Evolutionary conservation across 2,888 invertebrate genomes (phyloP).

Genomic region (Lepidochrysops patricia): DNA sequence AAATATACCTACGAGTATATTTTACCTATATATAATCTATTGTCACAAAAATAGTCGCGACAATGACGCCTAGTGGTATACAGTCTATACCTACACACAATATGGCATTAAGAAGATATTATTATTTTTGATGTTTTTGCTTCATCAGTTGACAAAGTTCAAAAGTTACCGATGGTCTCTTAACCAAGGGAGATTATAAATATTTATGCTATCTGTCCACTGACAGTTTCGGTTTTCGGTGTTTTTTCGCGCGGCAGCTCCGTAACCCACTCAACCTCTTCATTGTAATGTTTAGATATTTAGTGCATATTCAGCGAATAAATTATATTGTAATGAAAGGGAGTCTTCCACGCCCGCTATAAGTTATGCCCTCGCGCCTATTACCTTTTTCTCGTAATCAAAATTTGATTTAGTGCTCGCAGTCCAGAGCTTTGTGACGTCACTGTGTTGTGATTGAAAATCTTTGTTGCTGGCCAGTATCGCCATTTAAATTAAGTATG

Average conservation of each 20-base stretch:
- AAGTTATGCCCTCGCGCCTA: slow-evolving; percentile 40
- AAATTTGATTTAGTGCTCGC: slow-evolving; percentile 58
- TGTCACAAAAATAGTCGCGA: no score
- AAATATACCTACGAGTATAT: no score
- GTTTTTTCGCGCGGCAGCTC: slow-evolving; percentile 38
- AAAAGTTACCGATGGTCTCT: no score
- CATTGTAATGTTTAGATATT: slow-evolving; percentile 60
- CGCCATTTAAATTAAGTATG: no score
- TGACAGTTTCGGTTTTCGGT: slow-evolving; percentile 29
- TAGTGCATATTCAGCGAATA: slow-evolving; percentile 51
- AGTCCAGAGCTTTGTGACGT: slow-evolving; percentile 43
- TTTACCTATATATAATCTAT: no score
- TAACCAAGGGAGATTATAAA: no score
- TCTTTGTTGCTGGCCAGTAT: slow-evolving; percentile 2
- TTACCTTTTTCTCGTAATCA: slow-evolving; percentile 54
- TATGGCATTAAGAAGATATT: no score
- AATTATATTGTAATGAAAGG: slow-evolving; percentile 46
- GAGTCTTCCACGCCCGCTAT: slow-evolving; percentile 40
- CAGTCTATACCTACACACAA: no score
- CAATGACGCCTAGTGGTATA: no score
- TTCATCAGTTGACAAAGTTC: no score
- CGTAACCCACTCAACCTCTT: slow-evolving; percentile 45
- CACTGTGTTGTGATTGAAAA: slow-evolving; percentile 42
- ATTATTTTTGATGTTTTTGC: no score
- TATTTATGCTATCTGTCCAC: slow-evolving; percentile 28